Base-by-base conservation (phyloP, 2,113 vertebrate genomes). In the Hemichromis elongatus region DNA sequence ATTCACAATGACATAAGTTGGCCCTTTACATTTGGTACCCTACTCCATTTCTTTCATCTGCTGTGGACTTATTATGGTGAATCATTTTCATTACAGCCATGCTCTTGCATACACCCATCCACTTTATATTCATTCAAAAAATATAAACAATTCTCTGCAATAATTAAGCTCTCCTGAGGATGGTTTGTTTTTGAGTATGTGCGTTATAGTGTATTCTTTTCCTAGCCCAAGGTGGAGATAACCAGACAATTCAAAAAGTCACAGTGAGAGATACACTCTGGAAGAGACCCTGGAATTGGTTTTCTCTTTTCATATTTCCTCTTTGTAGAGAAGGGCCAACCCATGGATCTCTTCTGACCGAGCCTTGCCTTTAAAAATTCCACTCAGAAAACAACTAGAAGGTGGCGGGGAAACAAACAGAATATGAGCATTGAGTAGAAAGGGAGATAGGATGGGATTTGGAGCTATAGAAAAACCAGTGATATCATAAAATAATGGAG, bases 11-110 rank as follows among this genome's bases (percentile, higher is more conserved):
- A 75, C 7, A 75, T 75, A 75, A 75, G 70, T 50, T 75, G 68
- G 42, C 9, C 24, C 24, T 50, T 28, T 30, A 52, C 70, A 8
- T n/a, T 47, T 75, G 16, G 26, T 26, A 33, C 26, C 47, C 4
- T 11, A 16, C 14, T 75, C 42, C 42, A 28, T 73, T 45, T 73
- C 26, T 75, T 52, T 75, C 30, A 10, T 19, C 45, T 75, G 24
- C 47, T 75, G 16, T 52, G 52, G 70, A 75, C 42, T 52, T 75
- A 52, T 50, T 75, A 50, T n/a, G 18, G 45, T 52, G 45, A 52
- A 70, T 89, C 33, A 68, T 59, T 90, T 86, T 82, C 75, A 94
- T 90, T 75, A 86, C 9, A 81, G 24, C 55, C 54, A 83, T 85
- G 79, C 68, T 83, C 33, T 24, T 42, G 68, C 50, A 55, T 53